Conservation (phyloP, 2,797 vertebrate species). For the Myiotriccus ornatus region DNA sequence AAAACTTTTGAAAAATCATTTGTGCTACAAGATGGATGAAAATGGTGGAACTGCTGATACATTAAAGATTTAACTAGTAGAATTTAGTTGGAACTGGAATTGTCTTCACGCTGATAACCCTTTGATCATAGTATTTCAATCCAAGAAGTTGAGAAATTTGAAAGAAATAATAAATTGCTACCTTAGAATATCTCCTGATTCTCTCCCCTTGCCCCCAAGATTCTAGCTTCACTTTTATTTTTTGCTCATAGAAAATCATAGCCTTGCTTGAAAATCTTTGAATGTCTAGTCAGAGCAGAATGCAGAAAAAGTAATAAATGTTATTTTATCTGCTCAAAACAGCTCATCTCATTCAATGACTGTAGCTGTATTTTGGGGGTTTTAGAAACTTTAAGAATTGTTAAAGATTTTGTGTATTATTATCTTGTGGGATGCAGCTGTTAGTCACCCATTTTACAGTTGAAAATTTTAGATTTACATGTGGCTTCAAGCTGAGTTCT, state of each 20-base stretch:
- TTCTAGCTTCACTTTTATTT: background rate
- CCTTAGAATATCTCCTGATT: background rate
- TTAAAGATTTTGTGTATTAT: background rate
- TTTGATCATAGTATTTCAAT: background rate
- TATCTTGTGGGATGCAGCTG: background rate
- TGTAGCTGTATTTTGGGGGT: background rate
- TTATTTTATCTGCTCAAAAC: background rate
- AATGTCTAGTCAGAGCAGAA: conserved; percentile 1
- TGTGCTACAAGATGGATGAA: background rate
- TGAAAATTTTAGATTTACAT: background rate
- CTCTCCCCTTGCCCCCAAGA: background rate
- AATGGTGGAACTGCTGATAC: background rate
- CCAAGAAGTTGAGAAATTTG: background rate
- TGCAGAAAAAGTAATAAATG: background rate
- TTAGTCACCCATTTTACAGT: background rate
- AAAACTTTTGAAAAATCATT: background rate
- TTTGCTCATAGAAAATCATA: background rate
- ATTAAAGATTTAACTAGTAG: background rate
- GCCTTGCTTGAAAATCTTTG: background rate
- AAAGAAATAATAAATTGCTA: background rate
- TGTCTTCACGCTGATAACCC: background rate
- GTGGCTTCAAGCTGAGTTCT: background rate
- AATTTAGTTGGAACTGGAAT: background rate
- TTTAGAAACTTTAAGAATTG: background rate
- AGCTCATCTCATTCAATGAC: background rate